phyloP scores from a whole-genome alignment of 1,140 invertebrate genomes.

The Tigriopus japonicus region DNA sequence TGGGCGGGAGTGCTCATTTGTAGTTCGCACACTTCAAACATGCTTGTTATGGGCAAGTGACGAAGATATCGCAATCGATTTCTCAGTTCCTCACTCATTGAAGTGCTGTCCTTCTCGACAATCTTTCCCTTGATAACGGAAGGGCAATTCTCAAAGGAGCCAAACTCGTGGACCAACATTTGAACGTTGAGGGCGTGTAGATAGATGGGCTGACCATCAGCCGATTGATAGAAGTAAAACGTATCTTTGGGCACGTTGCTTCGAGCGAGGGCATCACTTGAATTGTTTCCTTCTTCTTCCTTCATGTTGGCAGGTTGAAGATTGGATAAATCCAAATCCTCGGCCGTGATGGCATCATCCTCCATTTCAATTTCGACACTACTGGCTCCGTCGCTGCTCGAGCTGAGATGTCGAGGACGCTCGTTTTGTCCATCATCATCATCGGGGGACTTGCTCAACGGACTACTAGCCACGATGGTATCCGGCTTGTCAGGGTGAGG shows the following conservation, averaged over 20 bases:
- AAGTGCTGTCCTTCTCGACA: slow-evolving; percentile 2
- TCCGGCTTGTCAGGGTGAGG: not conserved
- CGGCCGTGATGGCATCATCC: slow-evolving; percentile 17
- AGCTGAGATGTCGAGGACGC: slow-evolving; percentile 19
- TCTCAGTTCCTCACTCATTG: slow-evolving; percentile 2
- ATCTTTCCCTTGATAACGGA: slow-evolving; percentile 31
- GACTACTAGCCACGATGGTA: not conserved
- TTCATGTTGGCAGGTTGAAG: too few species aligned
- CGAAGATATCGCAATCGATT: slow-evolving; percentile 5
- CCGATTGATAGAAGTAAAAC: slow-evolving; percentile 34
- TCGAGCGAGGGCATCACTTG: not conserved
- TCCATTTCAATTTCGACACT: slow-evolving; percentile 13
- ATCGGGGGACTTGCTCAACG: not conserved
- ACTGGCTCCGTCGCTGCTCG: slow-evolving; percentile 20
- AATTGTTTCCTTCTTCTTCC: too few species aligned
- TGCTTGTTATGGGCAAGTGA: slow-evolving; percentile 7
- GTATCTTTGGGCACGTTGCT: not conserved
- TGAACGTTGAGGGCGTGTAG: slow-evolving; percentile 73
- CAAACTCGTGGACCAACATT: slow-evolving; percentile 70
- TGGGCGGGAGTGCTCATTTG: not conserved
- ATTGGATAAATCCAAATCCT: slow-evolving; percentile 14
- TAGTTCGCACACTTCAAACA: not conserved
- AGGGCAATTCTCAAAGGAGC: slow-evolving; percentile 55
- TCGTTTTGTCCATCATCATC: too few species aligned
- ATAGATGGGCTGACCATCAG: slow-evolving; percentile 79